Base-by-base conservation (phyloP, 2,113 vertebrate genomes). In the Turdus rufiventris region DNA sequence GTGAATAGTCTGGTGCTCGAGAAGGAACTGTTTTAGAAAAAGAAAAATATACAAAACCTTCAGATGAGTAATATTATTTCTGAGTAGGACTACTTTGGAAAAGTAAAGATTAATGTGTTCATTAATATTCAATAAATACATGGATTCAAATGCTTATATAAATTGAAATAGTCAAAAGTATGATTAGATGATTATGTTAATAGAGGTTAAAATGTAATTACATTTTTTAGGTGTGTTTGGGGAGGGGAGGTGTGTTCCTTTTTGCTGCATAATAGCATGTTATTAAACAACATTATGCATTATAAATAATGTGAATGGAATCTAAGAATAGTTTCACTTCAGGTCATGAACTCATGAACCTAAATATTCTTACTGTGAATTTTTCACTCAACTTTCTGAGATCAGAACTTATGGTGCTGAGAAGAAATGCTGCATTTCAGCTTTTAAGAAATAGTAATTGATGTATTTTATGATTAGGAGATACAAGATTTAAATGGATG, bases 81-180 rank as follows among this genome's bases (percentile, higher is more conserved):
- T 92, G 84, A 34, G 56, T 68, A n/a, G 45, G 82, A 56, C 31
- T 51, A 2, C 58, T 91, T 94, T 91, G 83, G 82, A 91, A 95
- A 70, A 87, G n/a, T 78, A 60, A 87, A 66, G 53, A 91, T 71
- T 70, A 75, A 72, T 83, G 88, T 85, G 85, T 93, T 95, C 70
- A 93, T 93, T 96, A 96, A 62, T 36, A 85, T 78, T 82, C 77
- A 81, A 50, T 80, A 88, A 89, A 85, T 80, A 75, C 42, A 51
- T 53, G 18, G 43, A 94, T 43, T 85, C 25, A 94, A 97, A 91
- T 65, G 45, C 58, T 78, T 92, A 51, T 92, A 21, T 87, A 87
- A 95, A 93, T 88, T 90, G 28, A 72, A 90, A 78, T 67, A 61
- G 24, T 96, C 82, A 89, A 91, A 82, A 94, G 36, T 77, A 65